Conservation (phyloP, 2,797 vertebrate species). For the Phalanger gymnotis region DNA sequence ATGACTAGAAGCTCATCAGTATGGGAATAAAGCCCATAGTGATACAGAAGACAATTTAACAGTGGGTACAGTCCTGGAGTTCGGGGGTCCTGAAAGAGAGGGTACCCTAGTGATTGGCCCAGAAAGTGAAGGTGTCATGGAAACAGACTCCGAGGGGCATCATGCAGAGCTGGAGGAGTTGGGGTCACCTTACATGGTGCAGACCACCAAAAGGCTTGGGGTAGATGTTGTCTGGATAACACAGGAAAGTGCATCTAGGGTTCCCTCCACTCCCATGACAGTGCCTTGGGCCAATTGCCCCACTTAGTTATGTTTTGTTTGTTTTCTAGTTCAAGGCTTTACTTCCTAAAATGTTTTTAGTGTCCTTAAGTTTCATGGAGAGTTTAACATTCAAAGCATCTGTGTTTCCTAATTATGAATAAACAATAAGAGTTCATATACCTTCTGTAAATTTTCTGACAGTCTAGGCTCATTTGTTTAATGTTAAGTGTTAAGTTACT, state of each 20-base stretch:
- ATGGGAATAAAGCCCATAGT: neutral
- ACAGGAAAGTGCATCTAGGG: neutral
- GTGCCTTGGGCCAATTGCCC: neutral
- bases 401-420: constrained; percentile 36
- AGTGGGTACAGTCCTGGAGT: neutral
- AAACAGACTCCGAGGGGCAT: neutral
- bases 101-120: neutral
- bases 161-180: neutral
- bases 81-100: neutral
- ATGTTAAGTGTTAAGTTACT: constrained; percentile 47
- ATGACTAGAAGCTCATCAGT: neutral
- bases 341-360: neutral
- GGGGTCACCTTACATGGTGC: neutral
- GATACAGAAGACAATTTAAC: neutral
- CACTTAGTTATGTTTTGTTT: neutral
- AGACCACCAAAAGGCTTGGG: neutral
- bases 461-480: constrained; percentile 27
- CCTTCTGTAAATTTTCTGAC: constrained; percentile 17
- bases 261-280: neutral
- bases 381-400: neutral
- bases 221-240: neutral
- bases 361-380: neutral
- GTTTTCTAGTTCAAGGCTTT: neutral
- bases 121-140: neutral
- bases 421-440: constrained; percentile 12